Evolutionary conservation across 1,140 invertebrate species (phyloP).

Genomic region (Calliopsis andreniformis): DNA sequence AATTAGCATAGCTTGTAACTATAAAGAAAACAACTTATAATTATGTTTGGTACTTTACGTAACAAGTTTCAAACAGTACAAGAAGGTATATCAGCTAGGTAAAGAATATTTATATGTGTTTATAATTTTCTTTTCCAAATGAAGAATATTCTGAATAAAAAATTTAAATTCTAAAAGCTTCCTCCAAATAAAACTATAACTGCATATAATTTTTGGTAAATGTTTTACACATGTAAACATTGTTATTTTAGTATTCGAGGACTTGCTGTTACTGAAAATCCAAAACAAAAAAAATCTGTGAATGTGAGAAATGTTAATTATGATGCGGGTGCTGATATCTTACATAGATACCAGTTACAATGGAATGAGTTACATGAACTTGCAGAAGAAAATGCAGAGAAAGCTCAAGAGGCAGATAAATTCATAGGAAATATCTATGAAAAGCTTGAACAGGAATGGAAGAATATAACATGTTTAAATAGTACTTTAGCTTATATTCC

Average conservation of each 20-base stretch:
- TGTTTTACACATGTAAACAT: conserved; percentile 11
- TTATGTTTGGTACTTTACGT: conserved; percentile 80
- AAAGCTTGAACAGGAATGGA: conserved; percentile 82
- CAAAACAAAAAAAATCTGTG: conserved; percentile 69
- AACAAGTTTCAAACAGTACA: conserved; percentile 82
- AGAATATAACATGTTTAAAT: conserved; percentile 81
- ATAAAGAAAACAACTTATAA: conserved; percentile 25
- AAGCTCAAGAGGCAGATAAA: conserved; percentile 83
- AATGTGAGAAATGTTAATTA: conserved; percentile 79
- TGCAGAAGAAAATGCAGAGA: conserved; percentile 84
- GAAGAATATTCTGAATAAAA: too few relatives aligned
- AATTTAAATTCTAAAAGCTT: too few relatives aligned
- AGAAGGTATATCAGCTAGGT: conserved; percentile 82
- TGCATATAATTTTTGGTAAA: neutral
- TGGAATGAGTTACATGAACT: conserved; percentile 86
- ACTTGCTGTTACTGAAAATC: conserved; percentile 69
- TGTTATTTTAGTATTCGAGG: conserved; percentile 74
- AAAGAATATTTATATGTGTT: conserved; percentile 37
- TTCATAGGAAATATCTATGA: conserved; percentile 82
- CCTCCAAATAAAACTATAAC: too few relatives aligned
- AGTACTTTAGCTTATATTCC: conserved; percentile 82
- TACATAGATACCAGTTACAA: conserved; percentile 84
- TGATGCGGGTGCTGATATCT: conserved; percentile 83
- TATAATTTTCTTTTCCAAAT: neutral
- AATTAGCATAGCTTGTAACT: conserved; percentile 19